phyloP scores from a whole-genome alignment of 2,113 vertebrate genomes.

The Pomatostomus ruficeps region DNA sequence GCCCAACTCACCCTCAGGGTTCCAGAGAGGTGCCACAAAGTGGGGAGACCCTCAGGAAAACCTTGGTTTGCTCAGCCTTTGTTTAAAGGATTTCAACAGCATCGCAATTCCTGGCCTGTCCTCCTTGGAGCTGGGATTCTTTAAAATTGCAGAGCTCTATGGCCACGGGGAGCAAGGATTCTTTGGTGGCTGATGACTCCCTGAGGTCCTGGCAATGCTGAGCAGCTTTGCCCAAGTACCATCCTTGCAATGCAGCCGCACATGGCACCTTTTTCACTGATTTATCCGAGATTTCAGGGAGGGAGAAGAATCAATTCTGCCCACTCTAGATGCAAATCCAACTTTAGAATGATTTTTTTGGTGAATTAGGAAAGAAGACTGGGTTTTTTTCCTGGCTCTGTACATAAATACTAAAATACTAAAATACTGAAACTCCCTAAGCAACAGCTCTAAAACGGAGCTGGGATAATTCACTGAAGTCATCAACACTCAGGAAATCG shows the following conservation, averaged over 20 bases:
- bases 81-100: neutral
- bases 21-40: neutral
- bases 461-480: constrained; percentile 10
- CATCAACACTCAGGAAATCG: constrained; percentile 37
- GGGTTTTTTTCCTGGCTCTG: neutral
- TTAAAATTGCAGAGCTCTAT: neutral
- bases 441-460: constrained; percentile 7
- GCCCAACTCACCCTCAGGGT: neutral
- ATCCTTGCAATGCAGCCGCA: neutral
- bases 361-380: neutral
- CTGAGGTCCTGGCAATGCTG: neutral
- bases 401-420: neutral
- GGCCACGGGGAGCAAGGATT: neutral
- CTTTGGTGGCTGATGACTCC: neutral
- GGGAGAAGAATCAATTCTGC: neutral
- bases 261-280: neutral
- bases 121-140: neutral
- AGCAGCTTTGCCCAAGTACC: neutral
- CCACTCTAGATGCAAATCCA: neutral
- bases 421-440: constrained; percentile 11
- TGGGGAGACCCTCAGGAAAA: neutral
- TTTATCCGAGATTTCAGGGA: neutral
- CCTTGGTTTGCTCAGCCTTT: neutral
- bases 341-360: neutral
- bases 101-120: neutral